Conservation (phyloP, 2,888 invertebrate species). For the Lepidocyrtoides sp. region DNA sequence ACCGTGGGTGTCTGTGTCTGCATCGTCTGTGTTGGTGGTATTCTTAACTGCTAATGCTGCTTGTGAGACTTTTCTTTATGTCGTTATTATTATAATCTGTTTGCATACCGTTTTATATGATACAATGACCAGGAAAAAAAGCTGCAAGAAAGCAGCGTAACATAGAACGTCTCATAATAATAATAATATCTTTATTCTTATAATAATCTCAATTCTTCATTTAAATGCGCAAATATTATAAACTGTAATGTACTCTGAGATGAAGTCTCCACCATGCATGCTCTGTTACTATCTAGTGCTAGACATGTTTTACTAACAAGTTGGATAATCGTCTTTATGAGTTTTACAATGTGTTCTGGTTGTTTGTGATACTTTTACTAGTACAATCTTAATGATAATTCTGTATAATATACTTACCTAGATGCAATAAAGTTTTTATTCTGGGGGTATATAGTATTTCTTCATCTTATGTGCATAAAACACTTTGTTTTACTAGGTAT, state of each 20-base stretch:
- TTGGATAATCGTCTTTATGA: not conserved
- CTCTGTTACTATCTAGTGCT: too few relatives aligned
- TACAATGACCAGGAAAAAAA: conserved; percentile 25
- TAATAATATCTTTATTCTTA: not conserved
- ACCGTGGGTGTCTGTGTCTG: conserved; percentile 7
- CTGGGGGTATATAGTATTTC: not conserved
- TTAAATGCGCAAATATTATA: too few relatives aligned
- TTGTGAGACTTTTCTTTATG: not conserved
- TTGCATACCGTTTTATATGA: conserved; percentile 57
- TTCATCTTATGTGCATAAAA: not conserved
- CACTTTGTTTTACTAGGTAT: too few relatives aligned
- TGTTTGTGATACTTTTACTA: conserved; percentile 12
- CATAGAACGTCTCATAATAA: too few relatives aligned
- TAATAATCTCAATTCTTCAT: too few relatives aligned
- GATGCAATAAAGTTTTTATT: not conserved
- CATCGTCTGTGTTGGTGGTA: not conserved
- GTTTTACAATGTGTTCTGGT: conserved; percentile 10
- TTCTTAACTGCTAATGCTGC: not conserved
- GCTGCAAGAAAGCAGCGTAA: too few relatives aligned
- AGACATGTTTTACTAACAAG: not conserved
- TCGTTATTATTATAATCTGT: conserved; percentile 67
- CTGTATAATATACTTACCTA: too few relatives aligned
- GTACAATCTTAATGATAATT: not conserved
- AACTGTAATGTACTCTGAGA: too few relatives aligned
- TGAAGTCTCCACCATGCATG: too few relatives aligned